These are phyloP conservation scores for Poeciliopsis infans DNA, from an alignment of 2,797 vertebrate species.

Conservation along the genomic window DNA sequence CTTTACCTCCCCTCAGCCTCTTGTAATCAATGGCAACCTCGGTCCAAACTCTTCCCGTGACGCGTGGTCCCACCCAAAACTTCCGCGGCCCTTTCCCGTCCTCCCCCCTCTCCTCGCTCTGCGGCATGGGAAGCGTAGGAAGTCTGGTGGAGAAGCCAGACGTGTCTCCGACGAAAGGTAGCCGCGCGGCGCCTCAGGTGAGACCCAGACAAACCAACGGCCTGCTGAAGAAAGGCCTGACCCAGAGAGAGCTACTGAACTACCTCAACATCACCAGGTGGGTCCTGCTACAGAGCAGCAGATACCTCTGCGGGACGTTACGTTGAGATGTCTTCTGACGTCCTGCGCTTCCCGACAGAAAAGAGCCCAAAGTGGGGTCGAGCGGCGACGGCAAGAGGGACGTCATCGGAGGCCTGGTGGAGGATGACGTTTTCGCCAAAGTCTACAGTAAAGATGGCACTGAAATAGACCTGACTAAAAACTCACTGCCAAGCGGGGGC, in stretches of 20 bases:
- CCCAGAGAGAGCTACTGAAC: constrained; percentile 93
- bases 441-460: constrained; percentile 88
- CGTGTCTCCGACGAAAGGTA: constrained; percentile 83
- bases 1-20: constrained; percentile 65
- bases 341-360: constrained; percentile 71
- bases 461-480: constrained; percentile 90
- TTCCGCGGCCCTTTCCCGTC: constrained; percentile 73
- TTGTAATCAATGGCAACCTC: constrained; percentile 95
- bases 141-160: constrained; percentile 95
- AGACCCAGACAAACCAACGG: constrained; percentile 88
- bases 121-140: constrained; percentile 96
- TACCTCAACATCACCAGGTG: constrained; percentile 92
- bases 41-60: constrained; percentile 88
- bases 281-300: constrained; percentile 6
- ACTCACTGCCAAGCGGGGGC: constrained; percentile 88
- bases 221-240: constrained; percentile 89
- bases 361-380: constrained; percentile 81
- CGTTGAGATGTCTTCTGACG: constrained; percentile 22
- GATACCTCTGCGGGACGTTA: neutral
- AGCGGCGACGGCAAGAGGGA: constrained; percentile 73
- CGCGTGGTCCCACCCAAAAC: constrained; percentile 83
- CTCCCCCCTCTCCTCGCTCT: constrained; percentile 74
- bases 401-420: constrained; percentile 72
- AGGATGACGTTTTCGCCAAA: constrained; percentile 86
- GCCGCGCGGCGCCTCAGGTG: constrained; percentile 82